Conservation (phyloP, 2,888 invertebrate genomes). For the Oegoconia quadripuncta region DNA sequence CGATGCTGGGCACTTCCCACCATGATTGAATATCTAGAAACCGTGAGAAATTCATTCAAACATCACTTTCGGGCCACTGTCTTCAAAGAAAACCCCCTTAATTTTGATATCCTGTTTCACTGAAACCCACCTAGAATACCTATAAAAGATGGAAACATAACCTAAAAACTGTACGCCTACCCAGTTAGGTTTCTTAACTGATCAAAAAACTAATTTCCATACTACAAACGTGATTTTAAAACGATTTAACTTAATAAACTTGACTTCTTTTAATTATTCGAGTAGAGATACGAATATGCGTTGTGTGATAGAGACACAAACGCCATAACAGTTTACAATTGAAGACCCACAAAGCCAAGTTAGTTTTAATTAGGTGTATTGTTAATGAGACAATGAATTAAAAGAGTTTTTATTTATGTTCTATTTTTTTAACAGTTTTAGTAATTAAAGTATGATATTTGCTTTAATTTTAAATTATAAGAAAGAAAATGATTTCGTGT, state of each 20-base stretch:
- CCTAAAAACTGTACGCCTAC: slow-evolving; percentile 54
- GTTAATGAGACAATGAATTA: background rate
- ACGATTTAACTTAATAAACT: background rate
- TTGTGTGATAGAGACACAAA: slow-evolving; percentile 4
- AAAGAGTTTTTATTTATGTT: slow-evolving; percentile 4
- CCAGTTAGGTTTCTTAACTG: slow-evolving; percentile 23
- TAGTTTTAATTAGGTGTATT: background rate
- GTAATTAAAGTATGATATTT: background rate
- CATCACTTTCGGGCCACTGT: slow-evolving; percentile 53
- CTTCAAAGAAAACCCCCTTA: slow-evolving; percentile 51
- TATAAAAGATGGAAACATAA: slow-evolving; percentile 83
- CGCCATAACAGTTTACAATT: slow-evolving; percentile 2
- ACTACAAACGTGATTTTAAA: background rate
- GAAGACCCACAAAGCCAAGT: slow-evolving; percentile 2
- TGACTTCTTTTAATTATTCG: background rate
- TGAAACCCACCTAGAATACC: slow-evolving; percentile 84
- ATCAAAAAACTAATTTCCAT: background rate
- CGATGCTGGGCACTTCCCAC: slow-evolving; percentile 99
- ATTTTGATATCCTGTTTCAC: slow-evolving; percentile 52
- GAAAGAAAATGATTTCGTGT: too few relatives aligned
- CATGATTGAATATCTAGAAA: slow-evolving; percentile 96
- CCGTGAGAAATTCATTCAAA: slow-evolving; percentile 75
- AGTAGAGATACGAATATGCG: slow-evolving; percentile 1
- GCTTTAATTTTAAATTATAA: too few relatives aligned
- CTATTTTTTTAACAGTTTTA: too few relatives aligned